Conservation (phyloP, 2,113 vertebrate species). For the Phylloscopus trochilus region DNA sequence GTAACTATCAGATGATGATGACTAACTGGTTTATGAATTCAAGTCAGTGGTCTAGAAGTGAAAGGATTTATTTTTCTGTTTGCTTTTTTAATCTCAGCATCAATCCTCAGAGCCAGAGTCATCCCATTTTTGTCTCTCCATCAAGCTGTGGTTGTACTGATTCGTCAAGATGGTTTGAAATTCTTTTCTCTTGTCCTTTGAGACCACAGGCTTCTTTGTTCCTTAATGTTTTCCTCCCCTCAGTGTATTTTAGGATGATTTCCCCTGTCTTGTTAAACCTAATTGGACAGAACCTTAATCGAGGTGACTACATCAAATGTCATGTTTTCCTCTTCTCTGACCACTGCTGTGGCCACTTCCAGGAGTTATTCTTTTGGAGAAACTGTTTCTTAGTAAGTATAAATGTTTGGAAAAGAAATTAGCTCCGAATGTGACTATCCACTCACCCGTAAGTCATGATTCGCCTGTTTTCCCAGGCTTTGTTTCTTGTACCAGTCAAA, state of each 20-base stretch:
- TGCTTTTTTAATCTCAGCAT: slow-evolving; percentile 1
- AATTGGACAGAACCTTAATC: slow-evolving; percentile 26
- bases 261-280: slow-evolving; percentile 26
- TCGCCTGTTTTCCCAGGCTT: slow-evolving; percentile 52
- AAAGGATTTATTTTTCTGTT: slow-evolving; percentile 11
- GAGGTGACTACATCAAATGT: background rate
- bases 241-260: background rate
- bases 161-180: slow-evolving; percentile 8
- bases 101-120: background rate
- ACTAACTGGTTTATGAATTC: background rate
- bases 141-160: slow-evolving; percentile 10
- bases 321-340: slow-evolving; percentile 24
- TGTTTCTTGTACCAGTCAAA: slow-evolving; percentile 40
- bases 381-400: slow-evolving; percentile 38
- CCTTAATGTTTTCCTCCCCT: slow-evolving; percentile 13
- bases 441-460: slow-evolving; percentile 36
- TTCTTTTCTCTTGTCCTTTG: slow-evolving; percentile 10
- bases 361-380: slow-evolving; percentile 35
- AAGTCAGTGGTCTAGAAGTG: background rate
- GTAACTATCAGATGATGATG: background rate
- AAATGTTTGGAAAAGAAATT: slow-evolving; percentile 59
- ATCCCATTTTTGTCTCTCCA: slow-evolving; percentile 10
- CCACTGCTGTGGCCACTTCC: background rate
- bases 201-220: slow-evolving; percentile 18
- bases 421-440: slow-evolving; percentile 56